phyloP scores from a whole-genome alignment of 2,113 vertebrate genomes.

The Spermophilus dauricus region DNA sequence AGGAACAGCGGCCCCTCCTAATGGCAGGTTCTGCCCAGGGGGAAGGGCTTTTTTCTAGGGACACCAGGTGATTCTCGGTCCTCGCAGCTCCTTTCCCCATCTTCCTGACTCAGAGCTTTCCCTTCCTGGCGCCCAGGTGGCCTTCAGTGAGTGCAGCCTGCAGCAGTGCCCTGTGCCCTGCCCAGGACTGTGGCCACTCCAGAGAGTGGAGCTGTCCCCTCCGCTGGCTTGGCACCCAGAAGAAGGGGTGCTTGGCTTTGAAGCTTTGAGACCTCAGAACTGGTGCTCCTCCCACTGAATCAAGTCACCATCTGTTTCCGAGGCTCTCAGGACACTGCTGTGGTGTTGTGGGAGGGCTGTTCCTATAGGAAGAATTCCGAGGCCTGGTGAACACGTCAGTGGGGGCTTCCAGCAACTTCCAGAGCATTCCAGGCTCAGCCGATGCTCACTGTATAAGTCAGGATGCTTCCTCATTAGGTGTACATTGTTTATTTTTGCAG shows the following conservation, averaged over 20 bases:
- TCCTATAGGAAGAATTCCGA: neutral
- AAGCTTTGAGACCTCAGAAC: neutral
- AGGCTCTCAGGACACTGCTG: neutral
- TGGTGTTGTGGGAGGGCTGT: fast-evolving
- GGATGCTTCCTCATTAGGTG: neutral
- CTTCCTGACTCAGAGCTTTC: neutral
- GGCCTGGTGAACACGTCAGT: neutral
- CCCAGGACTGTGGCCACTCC: neutral
- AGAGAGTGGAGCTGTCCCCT: neutral
- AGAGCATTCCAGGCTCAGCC: neutral
- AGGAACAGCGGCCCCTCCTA: neutral
- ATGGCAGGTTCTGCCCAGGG: neutral
- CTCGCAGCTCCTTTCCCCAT: neutral
- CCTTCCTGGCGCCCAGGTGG: fast-evolving
- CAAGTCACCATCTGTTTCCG: fast-evolving
- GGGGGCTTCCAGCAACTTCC: neutral
- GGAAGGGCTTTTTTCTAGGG: neutral
- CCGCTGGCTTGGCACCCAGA: neutral
- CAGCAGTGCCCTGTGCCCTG: neutral
- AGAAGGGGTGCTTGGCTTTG: neutral
- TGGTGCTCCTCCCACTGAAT: neutral
- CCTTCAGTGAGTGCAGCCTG: neutral
- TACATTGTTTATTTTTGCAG: neutral
- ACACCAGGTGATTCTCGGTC: neutral
- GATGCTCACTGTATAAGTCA: neutral